Base-by-base conservation (phyloP, 2,113 vertebrate species). In the Dipodomys stephensi region DNA sequence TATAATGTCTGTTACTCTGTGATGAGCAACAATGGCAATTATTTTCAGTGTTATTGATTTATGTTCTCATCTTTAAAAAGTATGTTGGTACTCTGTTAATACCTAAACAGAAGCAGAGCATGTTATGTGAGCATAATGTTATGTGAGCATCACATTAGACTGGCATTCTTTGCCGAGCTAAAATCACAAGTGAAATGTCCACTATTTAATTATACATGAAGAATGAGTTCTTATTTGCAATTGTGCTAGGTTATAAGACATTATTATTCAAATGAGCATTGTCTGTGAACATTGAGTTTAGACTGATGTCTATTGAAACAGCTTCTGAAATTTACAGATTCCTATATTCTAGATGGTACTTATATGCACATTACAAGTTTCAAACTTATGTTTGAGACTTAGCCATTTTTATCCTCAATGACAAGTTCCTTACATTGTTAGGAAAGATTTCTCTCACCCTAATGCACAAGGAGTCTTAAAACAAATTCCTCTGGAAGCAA, bases 211-310 rank as follows among this genome's bases (percentile, higher is more conserved):
- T 22, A 71, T 32, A 68, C 4, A 7, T 23, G 32, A 92, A 87
- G 49, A 44, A 44, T 35, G 78, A 79, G 64, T 72, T 81, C 28
- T 39, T 92, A 12, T 81, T 84, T 77, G 23, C 28, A 78, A 12
- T 16, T 80, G 30, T 60, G n/a, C 64, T 88, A 23, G 18, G 64
- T 69, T 92, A 90, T 27, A 74, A 76, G 73, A 62, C 46, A 35
- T 86, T 81, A 77, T 82, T 65, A 76, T 49, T 87, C 67, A 83
- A 83, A 60, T 68, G 62, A 92, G 76, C n/a, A 49, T 12, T 53
- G 44, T 71, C 64, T 78, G 7, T 46, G 30, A 84, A 15, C 20
- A 83, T 4, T 60, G 30, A 25, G 71, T 30, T 30, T 23, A 60
- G 46, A 85, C 46, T 23, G 2, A 25, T 53, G n/a, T 69, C 46